These are phyloP conservation scores for Nowickia ferox DNA, from an alignment of 2,888 invertebrate genomes.

Conservation along the genomic window DNA sequence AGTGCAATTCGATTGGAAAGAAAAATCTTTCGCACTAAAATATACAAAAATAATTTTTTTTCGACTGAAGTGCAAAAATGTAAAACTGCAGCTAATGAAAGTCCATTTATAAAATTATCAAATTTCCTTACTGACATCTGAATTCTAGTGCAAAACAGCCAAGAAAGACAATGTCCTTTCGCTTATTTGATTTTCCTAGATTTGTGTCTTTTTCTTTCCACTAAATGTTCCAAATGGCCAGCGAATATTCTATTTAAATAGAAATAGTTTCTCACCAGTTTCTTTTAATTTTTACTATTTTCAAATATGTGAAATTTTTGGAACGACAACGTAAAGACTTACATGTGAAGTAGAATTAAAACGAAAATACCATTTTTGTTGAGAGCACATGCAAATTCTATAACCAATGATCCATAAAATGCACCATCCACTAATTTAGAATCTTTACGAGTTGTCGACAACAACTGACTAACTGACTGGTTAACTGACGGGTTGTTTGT, in stretches of 20 bases:
- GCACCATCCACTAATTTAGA: conserved; percentile 59
- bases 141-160: no score
- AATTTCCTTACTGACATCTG: no score
- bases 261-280: conserved; percentile 57
- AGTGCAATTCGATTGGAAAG: no score
- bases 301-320: conserved; percentile 67
- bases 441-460: conserved; percentile 39
- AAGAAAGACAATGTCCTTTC: not conserved
- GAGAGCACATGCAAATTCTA: conserved; percentile 64
- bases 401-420: conserved; percentile 41
- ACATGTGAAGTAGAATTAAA: not conserved
- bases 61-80: no score
- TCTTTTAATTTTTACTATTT: not conserved
- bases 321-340: conserved; percentile 53
- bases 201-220: not conserved
- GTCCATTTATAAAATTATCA: no score
- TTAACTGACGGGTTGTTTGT: conserved; percentile 22
- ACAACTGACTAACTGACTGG: conserved; percentile 41
- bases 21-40: no score
- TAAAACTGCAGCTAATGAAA: no score
- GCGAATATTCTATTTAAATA: not conserved
- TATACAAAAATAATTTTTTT: no score
- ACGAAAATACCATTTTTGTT: conserved; percentile 21
- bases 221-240: not conserved
- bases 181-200: not conserved